Evolutionary conservation across 2,797 vertebrate species (phyloP).

Genomic region (Trachops cirrhosus): DNA sequence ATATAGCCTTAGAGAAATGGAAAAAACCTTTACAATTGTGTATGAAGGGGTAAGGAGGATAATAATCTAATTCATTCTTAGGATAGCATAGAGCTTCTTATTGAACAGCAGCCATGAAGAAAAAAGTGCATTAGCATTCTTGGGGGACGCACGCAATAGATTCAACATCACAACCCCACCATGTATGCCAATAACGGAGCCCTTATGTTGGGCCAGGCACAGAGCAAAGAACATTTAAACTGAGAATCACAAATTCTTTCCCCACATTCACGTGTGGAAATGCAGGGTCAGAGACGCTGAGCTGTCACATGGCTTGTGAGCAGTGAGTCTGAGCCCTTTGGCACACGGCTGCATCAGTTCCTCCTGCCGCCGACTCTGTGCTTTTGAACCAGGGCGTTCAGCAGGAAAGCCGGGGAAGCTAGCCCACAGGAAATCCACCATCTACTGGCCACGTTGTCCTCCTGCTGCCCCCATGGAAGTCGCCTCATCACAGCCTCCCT

Average conservation of each 20-base stretch:
- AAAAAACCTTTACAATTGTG: background rate
- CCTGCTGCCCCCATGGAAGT: background rate
- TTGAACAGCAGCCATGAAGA: background rate
- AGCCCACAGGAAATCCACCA: background rate
- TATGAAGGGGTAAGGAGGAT: background rate
- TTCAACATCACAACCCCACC: background rate
- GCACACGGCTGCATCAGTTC: background rate
- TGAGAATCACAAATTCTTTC: background rate
- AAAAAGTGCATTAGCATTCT: background rate
- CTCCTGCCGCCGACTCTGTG: background rate
- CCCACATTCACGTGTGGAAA: background rate
- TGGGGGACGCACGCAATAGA: background rate
- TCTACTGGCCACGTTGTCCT: background rate
- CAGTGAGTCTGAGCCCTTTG: background rate
- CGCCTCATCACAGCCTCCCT: background rate
- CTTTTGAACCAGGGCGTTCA: background rate
- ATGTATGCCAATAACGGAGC: fast-evolving
- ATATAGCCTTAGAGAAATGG: constrained; percentile 18
- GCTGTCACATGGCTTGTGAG: background rate
- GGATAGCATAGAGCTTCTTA: background rate
- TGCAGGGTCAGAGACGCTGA: background rate
- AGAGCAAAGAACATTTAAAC: background rate
- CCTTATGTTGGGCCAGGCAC: background rate
- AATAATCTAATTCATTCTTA: background rate
- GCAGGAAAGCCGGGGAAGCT: background rate